These are phyloP conservation scores for Brachionus manjavacas DNA, from an alignment of 1,140 invertebrate species.

Conservation along the genomic window DNA sequence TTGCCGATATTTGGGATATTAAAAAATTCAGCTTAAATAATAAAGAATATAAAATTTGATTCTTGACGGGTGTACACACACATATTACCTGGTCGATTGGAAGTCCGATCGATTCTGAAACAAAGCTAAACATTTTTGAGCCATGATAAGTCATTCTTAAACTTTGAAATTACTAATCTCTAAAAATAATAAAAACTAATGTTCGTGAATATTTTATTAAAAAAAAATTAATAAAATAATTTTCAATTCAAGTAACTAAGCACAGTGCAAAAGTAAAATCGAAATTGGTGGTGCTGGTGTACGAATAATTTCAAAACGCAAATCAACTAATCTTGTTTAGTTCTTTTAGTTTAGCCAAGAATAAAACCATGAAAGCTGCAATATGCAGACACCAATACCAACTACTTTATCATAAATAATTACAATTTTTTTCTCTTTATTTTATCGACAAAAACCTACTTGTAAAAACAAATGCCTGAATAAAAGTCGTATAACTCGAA, in stretches of 20 bases:
- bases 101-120: neutral
- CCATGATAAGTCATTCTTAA: slow-evolving; percentile 18
- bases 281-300: neutral
- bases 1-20: slow-evolving; percentile 10
- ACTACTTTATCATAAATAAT: slow-evolving; percentile 4
- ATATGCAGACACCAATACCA: slow-evolving; percentile 40
- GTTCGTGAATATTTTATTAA: neutral
- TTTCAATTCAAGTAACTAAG: neutral
- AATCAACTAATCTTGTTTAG: neutral
- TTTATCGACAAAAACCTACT: neutral
- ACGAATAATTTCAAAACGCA: neutral
- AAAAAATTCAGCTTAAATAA: slow-evolving; percentile 34
- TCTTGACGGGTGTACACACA: neutral
- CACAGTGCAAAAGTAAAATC: neutral
- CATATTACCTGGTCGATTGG: slow-evolving; percentile 24
- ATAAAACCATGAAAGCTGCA: neutral
- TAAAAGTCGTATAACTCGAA: slow-evolving; percentile 29
- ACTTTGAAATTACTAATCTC: neutral
- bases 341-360: neutral
- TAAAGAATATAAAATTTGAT: no score
- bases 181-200: neutral
- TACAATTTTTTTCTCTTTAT: neutral
- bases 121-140: slow-evolving; percentile 26
- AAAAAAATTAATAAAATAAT: neutral
- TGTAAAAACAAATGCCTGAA: slow-evolving; percentile 16